Conservation (phyloP, 2,797 vertebrate genomes). For the Squalus acanthias region DNA sequence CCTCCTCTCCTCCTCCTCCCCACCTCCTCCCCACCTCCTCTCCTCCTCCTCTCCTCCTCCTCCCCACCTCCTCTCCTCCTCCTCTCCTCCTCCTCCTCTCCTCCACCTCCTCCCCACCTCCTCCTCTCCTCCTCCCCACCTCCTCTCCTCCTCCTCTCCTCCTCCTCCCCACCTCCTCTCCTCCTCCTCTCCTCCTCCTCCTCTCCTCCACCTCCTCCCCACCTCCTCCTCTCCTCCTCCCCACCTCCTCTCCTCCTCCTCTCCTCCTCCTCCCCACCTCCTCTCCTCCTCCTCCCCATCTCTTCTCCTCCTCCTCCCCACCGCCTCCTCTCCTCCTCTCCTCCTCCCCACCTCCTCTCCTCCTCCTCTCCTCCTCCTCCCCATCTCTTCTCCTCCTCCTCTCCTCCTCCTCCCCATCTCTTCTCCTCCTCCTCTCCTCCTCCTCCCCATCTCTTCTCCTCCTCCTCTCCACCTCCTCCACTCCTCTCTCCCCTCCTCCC, state of each 20-base stretch:
- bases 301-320: too few species aligned
- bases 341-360: too few species aligned
- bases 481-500: not conserved
- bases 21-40: not conserved
- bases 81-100: too few species aligned
- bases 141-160: too few species aligned
- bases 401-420: not conserved
- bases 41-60: not conserved
- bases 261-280: too few species aligned
- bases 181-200: not conserved
- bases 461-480: not conserved
- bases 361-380: too few species aligned
- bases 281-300: not conserved
- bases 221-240: too few species aligned
- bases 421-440: fast-evolving
- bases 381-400: not conserved
- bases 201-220: too few species aligned
- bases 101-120: not conserved
- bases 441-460: too few species aligned
- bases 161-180: not conserved
- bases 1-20: not conserved
- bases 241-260: too few species aligned
- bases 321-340: too few species aligned
- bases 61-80: too few species aligned
- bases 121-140: not conserved